These are phyloP conservation scores for Crambe crambe DNA, from an alignment of 37 sponge, comb jelly and placozoan species.

Conservation along the genomic window DNA sequence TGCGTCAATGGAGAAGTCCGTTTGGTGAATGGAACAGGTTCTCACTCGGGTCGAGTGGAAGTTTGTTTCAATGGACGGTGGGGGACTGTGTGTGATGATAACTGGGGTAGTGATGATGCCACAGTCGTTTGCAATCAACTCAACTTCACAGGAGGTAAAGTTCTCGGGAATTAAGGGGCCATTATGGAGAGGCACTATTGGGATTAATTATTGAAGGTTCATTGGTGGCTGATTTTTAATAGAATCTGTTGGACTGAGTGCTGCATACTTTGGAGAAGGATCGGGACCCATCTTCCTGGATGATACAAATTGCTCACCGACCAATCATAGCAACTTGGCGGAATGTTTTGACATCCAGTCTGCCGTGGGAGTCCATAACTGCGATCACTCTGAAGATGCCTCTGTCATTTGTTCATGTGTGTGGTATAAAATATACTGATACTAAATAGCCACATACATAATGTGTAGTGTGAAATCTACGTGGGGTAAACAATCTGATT, in stretches of 20 bases:
- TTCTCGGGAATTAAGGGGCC: neutral
- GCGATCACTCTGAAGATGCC: constrained; percentile 55
- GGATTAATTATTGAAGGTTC: no score
- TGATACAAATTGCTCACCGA: neutral
- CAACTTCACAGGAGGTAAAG: neutral
- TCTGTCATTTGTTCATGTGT: constrained; percentile 35
- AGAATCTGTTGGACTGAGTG: constrained; percentile 8
- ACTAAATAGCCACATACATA: no score
- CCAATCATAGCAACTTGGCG: constrained; percentile 2
- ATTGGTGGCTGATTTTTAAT: neutral
- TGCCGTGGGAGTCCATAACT: constrained; percentile 34
- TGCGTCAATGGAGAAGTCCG: constrained; percentile 45
- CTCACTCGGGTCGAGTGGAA: constrained; percentile 46
- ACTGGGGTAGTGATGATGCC: constrained; percentile 34
- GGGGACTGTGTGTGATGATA: constrained; percentile 74
- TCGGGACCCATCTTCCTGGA: constrained; percentile 42
- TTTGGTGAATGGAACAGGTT: constrained; percentile 30
- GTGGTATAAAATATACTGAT: no score
- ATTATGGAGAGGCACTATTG: neutral
- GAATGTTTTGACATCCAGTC: constrained; percentile 4
- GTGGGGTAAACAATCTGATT: no score
- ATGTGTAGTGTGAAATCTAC: no score
- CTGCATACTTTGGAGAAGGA: constrained; percentile 21
- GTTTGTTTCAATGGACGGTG: constrained; percentile 47
- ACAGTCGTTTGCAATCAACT: constrained; percentile 61